Conservation (phyloP, 2,113 vertebrate species). For the Antennarius striatus region DNA sequence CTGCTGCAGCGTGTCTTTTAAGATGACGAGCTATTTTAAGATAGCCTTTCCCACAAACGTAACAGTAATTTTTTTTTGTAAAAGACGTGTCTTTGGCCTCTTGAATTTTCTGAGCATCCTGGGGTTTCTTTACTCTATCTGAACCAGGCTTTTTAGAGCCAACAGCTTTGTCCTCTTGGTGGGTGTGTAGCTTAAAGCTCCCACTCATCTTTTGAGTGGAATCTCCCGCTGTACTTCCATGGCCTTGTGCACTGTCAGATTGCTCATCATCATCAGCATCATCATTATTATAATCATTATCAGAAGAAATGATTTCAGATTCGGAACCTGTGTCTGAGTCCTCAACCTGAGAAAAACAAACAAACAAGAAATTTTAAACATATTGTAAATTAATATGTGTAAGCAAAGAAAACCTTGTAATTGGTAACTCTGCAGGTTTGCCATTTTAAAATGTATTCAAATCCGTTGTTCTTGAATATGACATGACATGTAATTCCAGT, state of each 20-base stretch:
- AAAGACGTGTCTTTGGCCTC: background rate
- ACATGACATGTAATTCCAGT: too few species aligned
- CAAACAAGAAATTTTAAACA: background rate
- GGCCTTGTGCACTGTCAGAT: background rate
- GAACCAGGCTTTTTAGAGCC: background rate
- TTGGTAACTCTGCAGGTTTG: background rate
- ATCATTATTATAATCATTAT: background rate
- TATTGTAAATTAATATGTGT: background rate
- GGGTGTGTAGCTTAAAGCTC: background rate
- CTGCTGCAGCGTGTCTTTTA: background rate
- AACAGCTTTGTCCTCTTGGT: background rate
- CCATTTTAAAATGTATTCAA: too few species aligned
- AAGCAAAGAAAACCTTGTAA: background rate
- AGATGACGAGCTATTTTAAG: constrained; percentile 40
- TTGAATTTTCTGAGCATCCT: background rate
- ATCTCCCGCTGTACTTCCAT: background rate
- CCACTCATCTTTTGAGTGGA: background rate
- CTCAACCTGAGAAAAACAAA: constrained; percentile 6
- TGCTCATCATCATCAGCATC: background rate
- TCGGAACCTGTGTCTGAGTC: background rate
- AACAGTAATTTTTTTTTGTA: constrained; percentile 50
- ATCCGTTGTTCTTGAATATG: too few species aligned
- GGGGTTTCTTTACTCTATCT: fast-evolving
- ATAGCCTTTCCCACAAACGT: constrained; percentile 33
- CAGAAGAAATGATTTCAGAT: constrained; percentile 1